Evolutionary conservation across 2,888 invertebrate species (phyloP), one percentile per base, ranked within the genome.

Genomic region (Volucella bombylans): DNA sequence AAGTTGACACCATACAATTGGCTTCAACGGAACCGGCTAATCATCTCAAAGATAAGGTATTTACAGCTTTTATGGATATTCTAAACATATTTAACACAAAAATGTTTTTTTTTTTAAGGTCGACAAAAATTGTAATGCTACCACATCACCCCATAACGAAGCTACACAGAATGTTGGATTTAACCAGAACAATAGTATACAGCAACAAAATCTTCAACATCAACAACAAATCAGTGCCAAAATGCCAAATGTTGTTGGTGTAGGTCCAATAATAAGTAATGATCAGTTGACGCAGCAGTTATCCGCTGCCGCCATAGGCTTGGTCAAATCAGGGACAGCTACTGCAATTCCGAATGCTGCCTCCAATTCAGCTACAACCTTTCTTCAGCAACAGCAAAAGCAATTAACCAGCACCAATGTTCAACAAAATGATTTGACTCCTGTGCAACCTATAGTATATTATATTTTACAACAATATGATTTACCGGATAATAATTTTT

Each of bases 91-190:
- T 4, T 31, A 31, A 31, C 4, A 31, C 31, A 6, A 31, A 31
- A 31, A 6, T 31, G 31, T 31, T 31, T 31, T 1, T 31, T 31
- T 31, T 1, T 4, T 31, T 31, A 31, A 92, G 87, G 93, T 94
- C 47, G 95, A 95, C 90, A 95, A 94, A 90, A 94, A 95, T 90
- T 94, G 95, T 89, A 95, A 95, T 91, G 95, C 95, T 38, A 95
- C 95, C 12, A 93, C 93, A 59, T 92, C 92, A 49, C 91, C 89
- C 4, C 88, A 89, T 61, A 87, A 87, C 9, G 90, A 91, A 59
- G 87, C 85, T 69, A 87, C 87, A 23, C 89, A 89, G 57, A 90
- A 89, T 77, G 50, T 88, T 59, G 87, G 88, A 41, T 88, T 88
- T 39, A 90, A 89, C 87, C 90, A 90, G 87, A 90, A 90, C 64